phyloP scores from a whole-genome alignment of 2,797 vertebrate genomes.

The Lutjanus argentimaculatus region DNA sequence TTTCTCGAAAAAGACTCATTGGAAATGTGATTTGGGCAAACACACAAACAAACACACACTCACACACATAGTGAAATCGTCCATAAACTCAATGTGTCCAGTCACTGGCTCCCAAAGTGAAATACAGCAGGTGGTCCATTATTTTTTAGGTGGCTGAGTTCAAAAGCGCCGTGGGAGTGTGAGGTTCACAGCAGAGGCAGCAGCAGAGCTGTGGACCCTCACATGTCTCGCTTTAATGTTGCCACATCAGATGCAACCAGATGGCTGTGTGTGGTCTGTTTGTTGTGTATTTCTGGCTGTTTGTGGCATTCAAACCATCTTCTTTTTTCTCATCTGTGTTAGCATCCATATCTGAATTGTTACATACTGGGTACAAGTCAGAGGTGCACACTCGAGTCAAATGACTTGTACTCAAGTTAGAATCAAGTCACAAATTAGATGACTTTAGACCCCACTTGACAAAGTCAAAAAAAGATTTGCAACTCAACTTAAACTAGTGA shows the following conservation, averaged over 20 bases:
- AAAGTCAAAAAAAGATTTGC: no score
- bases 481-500: no score
- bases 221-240: constrained; percentile 50
- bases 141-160: constrained; percentile 54
- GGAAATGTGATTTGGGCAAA: constrained; percentile 49
- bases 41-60: constrained; percentile 27
- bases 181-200: constrained; percentile 37
- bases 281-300: constrained; percentile 25
- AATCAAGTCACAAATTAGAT: no score
- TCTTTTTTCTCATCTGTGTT: neutral
- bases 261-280: constrained; percentile 46
- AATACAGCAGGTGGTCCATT: constrained; percentile 63
- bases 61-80: constrained; percentile 34
- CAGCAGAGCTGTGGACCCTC: constrained; percentile 28
- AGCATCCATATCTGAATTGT: neutral
- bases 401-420: no score
- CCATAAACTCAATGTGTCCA: constrained; percentile 45
- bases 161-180: constrained; percentile 44
- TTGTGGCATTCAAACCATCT: constrained; percentile 25
- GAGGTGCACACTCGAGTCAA: no score
- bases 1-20: constrained; percentile 25
- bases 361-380: neutral
- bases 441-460: no score
- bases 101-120: constrained; percentile 39
- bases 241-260: constrained; percentile 60